Evolutionary conservation across 2,888 invertebrate genomes (phyloP).

Genomic region (Notodonta dromedarius): DNA sequence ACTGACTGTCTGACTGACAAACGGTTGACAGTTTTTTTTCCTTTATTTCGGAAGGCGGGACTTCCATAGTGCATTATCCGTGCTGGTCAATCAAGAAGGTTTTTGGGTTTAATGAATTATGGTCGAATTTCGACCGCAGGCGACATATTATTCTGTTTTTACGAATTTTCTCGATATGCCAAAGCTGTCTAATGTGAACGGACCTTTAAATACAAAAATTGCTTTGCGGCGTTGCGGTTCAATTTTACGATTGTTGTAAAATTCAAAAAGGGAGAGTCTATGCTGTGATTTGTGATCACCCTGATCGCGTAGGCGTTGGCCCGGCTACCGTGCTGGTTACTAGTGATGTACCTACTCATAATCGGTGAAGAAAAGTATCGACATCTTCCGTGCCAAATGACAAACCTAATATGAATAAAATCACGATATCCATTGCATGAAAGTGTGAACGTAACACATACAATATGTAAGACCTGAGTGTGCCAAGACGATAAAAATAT

Average conservation of each 20-base stretch:
- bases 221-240: conserved; percentile 40
- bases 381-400: conserved; percentile 5
- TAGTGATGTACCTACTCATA: conserved; percentile 32
- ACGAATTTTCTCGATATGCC: background rate
- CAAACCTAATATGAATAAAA: no score
- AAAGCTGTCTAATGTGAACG: background rate
- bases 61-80: no score
- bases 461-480: no score
- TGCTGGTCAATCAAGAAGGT: no score
- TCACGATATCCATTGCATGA: no score
- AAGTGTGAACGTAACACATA: no score
- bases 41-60: no score
- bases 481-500: no score
- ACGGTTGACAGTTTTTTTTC: no score
- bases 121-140: no score
- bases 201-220: conserved; percentile 25
- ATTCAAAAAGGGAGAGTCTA: conserved; percentile 66
- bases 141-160: background rate
- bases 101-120: no score
- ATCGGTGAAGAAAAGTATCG: conserved; percentile 20
- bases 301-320: conserved; percentile 61
- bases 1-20: no score
- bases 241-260: conserved; percentile 62
- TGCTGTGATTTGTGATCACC: conserved; percentile 72
- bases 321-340: conserved; percentile 58